Evolutionary conservation across 2,888 invertebrate genomes (phyloP).

Genomic region (Lasioglossum oenotherae): DNA sequence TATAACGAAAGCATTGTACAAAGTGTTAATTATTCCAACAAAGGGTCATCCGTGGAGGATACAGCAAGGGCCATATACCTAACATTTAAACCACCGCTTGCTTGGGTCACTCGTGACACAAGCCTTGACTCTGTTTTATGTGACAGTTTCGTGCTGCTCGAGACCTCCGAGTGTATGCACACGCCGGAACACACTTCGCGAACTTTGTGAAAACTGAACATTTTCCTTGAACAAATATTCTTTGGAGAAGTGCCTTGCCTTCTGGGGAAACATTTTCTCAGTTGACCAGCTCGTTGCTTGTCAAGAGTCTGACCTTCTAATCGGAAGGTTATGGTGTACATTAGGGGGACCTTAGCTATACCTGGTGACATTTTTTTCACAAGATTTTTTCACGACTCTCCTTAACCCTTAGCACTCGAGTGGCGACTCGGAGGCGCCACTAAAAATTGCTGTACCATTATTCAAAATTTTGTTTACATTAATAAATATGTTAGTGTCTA

Average conservation of each 20-base stretch:
- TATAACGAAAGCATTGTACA: background rate
- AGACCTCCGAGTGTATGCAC: background rate
- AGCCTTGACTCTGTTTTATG: background rate
- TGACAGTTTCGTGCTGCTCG: background rate
- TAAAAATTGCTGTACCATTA: too few species aligned
- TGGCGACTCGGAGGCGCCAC: too few species aligned
- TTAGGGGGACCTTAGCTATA: too few species aligned
- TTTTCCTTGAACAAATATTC: conserved; percentile 5
- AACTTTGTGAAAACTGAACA: conserved; percentile 1
- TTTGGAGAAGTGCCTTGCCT: background rate
- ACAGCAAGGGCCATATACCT: background rate
- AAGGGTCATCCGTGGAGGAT: background rate
- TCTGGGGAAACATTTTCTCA: background rate
- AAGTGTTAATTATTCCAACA: background rate
- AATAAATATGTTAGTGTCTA: too few species aligned
- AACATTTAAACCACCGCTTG: background rate
- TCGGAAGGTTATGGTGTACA: background rate
- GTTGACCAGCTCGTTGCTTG: background rate
- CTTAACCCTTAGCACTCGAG: too few species aligned
- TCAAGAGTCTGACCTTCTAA: background rate
- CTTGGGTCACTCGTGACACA: background rate
- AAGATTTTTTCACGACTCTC: too few species aligned
- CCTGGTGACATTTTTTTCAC: too few species aligned
- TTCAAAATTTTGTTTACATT: too few species aligned
- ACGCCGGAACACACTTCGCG: background rate